Evolutionary conservation across 2,888 invertebrate genomes (phyloP).

Genomic region (Lepidonotus clava): DNA sequence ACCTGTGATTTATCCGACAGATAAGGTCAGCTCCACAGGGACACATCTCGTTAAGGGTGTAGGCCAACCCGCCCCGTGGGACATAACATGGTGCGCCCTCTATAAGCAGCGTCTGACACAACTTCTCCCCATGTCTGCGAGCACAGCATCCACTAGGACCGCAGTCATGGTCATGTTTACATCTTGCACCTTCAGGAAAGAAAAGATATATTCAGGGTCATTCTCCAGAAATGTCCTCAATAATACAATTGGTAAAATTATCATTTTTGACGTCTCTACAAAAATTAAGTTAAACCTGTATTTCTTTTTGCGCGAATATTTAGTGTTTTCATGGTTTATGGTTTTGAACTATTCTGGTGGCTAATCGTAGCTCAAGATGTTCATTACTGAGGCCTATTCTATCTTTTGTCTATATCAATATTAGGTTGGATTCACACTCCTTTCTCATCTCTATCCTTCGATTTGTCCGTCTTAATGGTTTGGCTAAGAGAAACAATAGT

Average conservation of each 20-base stretch:
- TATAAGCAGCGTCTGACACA: constrained; percentile 70
- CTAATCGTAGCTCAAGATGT: too few relatives aligned
- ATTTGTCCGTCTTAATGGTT: too few relatives aligned
- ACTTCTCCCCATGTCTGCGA: constrained; percentile 70
- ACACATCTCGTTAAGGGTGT: constrained; percentile 73
- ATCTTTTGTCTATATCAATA: too few relatives aligned
- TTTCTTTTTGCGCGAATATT: too few relatives aligned
- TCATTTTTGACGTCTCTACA: constrained; percentile 65
- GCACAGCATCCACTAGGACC: constrained; percentile 71
- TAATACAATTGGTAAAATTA: not conserved
- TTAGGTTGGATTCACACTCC: too few relatives aligned
- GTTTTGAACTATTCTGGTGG: too few relatives aligned
- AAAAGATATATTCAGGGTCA: constrained; percentile 16
- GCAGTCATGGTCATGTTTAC: constrained; percentile 70
- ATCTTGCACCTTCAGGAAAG: constrained; percentile 69
- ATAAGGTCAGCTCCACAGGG: constrained; percentile 72
- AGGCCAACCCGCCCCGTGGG: constrained; percentile 74
- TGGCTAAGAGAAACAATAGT: too few relatives aligned
- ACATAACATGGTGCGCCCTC: constrained; percentile 72
- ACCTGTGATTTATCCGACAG: too few relatives aligned
- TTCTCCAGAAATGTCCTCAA: too few relatives aligned
- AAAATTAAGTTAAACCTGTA: not conserved
- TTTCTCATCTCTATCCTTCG: too few relatives aligned
- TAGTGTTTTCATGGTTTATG: too few relatives aligned
- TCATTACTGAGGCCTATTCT: too few relatives aligned